Evolutionary conservation across 2,113 vertebrate genomes (phyloP), one percentile per base, ranked within the genome.

Genomic region (Salvelinus alpinus): DNA sequence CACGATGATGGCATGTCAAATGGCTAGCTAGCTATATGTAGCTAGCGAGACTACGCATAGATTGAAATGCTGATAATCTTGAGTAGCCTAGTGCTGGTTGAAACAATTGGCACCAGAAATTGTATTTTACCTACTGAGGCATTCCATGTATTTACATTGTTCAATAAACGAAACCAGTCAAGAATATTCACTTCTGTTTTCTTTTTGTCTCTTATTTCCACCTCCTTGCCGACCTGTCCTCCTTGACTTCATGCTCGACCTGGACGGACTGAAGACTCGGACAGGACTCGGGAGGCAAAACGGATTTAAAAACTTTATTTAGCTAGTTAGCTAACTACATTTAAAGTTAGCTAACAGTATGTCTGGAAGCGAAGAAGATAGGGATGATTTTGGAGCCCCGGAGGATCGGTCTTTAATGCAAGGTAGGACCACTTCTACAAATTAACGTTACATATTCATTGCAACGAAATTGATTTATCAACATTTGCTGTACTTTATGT

Each of bases 341-440:
- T 73, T 24, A 83, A 90, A 90, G 83, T 88, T 72, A 16, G 76
- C 60, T 69, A 38, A 27, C 78, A 75, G 75, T 70, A 94, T 94
- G 93, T 94, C 93, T 88, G 92, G 91, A 79, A 94, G 92, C 78
- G 93, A 94, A 24, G 93, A 94, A 6, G 93, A 94, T 47, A 86
- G 92, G 66, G 90, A 93, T 20, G 92, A 93, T 38, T 93, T 91
- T 18, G 90, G 90, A 88, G 81, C 88, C 72, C 76, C 84, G 3
- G 92, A 90, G 38, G 90, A 91, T 62, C 91, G 92, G 24, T 80
- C 83, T 3, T 47, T 93, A 80, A 48, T 93, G 66, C 93, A 92
- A 85, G 93, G 93, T 94, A 90, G 89, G 90, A 80, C 73, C 27
- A 66, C 71, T 70, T 83, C 87, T 84, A 90, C 85, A 87, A 75